Conservation (phyloP, 2,113 vertebrate genomes). For the Spilogale gracilis region DNA sequence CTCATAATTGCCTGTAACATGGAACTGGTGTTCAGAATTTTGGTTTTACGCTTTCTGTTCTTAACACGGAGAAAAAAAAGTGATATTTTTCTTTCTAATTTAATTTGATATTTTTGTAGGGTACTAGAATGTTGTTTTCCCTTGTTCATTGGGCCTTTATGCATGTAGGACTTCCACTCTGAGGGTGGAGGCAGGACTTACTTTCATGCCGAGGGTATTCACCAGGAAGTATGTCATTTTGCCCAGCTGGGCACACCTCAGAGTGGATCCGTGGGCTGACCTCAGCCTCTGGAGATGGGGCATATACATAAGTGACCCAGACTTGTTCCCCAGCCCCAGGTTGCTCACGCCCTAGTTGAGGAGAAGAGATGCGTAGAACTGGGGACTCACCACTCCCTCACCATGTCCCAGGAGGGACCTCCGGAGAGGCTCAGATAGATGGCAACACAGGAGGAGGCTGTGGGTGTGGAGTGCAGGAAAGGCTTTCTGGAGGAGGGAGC, state of each 20-base stretch:
- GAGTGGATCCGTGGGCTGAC: neutral
- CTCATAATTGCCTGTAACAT: neutral
- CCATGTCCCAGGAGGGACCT: neutral
- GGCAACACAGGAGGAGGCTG: neutral
- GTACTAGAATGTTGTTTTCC: neutral
- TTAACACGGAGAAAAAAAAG: conserved; percentile 1
- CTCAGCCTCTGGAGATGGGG: neutral
- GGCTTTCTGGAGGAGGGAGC: neutral
- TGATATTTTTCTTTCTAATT: neutral
- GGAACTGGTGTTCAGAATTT: neutral
- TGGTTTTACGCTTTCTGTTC: neutral
- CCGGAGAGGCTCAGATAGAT: neutral
- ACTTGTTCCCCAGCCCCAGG: neutral
- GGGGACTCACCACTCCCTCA: neutral
- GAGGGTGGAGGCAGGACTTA: neutral
- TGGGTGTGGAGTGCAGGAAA: neutral
- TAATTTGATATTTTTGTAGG: neutral
- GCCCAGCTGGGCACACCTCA: neutral
- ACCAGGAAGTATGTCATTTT: neutral
- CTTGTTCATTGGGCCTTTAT: neutral
- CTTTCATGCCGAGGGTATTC: neutral
- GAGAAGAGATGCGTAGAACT: neutral
- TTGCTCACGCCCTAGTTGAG: neutral
- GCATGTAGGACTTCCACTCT: neutral
- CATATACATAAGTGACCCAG: neutral